Percentiles rank a stretch among this genome's conserved stretches.
Evolutionary conservation across 2,113 vertebrate species (phyloP).

Genomic region (Struthio camelus): DNA sequence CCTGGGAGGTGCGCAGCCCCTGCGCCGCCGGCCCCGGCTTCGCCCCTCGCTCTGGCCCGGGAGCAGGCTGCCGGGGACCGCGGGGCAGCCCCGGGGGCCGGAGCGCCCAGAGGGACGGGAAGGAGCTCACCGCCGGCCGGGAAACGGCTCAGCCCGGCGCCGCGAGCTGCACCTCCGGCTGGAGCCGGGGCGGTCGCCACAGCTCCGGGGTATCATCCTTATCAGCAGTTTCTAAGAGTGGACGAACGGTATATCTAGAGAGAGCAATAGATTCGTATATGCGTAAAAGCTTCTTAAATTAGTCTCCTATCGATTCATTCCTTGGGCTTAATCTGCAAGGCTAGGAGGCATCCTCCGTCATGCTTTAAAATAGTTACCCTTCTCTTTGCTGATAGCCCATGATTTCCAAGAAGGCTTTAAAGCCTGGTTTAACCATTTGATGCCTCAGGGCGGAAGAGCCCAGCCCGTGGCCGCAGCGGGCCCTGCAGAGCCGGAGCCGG

Average conservation of each 20-base stretch:
- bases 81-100: no score
- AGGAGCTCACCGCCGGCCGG: neutral
- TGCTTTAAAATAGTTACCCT: neutral
- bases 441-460: neutral
- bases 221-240: neutral
- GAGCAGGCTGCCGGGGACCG: no score
- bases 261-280: neutral
- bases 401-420: neutral
- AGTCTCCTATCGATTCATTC: neutral
- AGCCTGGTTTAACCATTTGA: neutral
- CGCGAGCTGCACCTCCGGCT: neutral
- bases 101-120: neutral
- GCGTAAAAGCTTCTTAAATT: neutral
- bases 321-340: neutral
- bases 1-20: neutral
- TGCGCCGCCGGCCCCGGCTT: no score
- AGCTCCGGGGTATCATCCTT: neutral
- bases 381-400: neutral
- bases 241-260: neutral
- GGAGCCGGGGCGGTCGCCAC: accelerated
- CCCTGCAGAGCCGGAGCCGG: no score
- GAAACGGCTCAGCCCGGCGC: accelerated
- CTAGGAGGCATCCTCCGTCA: neutral
- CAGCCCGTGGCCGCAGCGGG: no score
- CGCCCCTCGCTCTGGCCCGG: no score